These are phyloP conservation scores for Notocelia uddmanniana DNA, from an alignment of 2,888 invertebrate species.

Conservation along the genomic window DNA sequence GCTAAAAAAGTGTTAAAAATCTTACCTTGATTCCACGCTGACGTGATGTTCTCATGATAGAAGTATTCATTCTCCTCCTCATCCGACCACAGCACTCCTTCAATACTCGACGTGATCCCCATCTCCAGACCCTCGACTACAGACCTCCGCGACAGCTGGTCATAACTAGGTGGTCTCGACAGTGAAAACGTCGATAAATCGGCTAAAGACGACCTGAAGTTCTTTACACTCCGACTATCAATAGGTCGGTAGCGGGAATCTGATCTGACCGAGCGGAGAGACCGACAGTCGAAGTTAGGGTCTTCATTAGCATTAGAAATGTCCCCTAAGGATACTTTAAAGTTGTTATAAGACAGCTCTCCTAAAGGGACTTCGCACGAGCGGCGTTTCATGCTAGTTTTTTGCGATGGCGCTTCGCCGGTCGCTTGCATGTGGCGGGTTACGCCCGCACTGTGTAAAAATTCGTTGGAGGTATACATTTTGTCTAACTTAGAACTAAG, in stretches of 20 bases:
- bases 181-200: conserved; percentile 70
- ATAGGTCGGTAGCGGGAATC: conserved; percentile 77
- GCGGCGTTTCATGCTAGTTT: conserved; percentile 79
- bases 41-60: conserved; percentile 80
- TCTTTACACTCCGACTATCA: conserved; percentile 78
- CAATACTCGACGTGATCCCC: conserved; percentile 81
- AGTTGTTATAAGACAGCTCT: conserved; percentile 78
- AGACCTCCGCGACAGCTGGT: conserved; percentile 79
- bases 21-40: conserved; percentile 83
- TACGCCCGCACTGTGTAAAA: conserved; percentile 79
- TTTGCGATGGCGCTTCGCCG: conserved; percentile 78
- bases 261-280: conserved; percentile 72
- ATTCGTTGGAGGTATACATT: conserved; percentile 82
- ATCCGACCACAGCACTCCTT: conserved; percentile 84
- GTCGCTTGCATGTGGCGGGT: conserved; percentile 82
- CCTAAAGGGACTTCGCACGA: conserved; percentile 82
- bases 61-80: conserved; percentile 84
- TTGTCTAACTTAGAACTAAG: conserved; percentile 63
- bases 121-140: conserved; percentile 73
- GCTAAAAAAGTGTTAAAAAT: not conserved
- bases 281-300: conserved; percentile 72
- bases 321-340: conserved; percentile 80
- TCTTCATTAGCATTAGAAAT: conserved; percentile 65
- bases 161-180: conserved; percentile 79
- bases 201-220: conserved; percentile 76